Percentiles rank a stretch among this genome's conserved stretches.
phyloP scores from a whole-genome alignment of 37 sponge, comb jelly and placozoan species.

The Aplysina aerophoba region DNA sequence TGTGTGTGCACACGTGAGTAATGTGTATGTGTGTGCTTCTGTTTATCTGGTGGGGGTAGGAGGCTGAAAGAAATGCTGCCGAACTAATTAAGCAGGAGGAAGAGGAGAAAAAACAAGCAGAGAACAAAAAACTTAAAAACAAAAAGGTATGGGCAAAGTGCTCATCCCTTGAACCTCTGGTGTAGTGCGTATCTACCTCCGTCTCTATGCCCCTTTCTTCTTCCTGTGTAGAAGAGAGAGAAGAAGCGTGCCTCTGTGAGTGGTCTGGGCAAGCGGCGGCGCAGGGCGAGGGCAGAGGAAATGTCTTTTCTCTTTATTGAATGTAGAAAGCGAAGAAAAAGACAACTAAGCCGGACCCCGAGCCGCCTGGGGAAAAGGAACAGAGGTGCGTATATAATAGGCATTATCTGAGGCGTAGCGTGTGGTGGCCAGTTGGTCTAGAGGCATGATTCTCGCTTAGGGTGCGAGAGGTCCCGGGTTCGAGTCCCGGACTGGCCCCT shows the following conservation, averaged over 20 bases:
- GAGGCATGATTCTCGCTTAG: slow-evolving; percentile 96
- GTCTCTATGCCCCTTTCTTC: background rate
- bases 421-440: slow-evolving; percentile 89
- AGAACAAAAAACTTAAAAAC: slow-evolving; percentile 54
- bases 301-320: background rate
- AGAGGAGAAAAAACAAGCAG: slow-evolving; percentile 48
- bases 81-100: slow-evolving; percentile 59
- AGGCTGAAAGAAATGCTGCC: slow-evolving; percentile 43
- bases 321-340: slow-evolving; percentile 24
- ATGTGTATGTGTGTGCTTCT: background rate
- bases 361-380: background rate
- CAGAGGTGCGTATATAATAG: background rate
- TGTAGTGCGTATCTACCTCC: too few relatives aligned
- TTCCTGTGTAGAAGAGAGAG: background rate
- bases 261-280: background rate
- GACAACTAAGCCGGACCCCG: background rate
- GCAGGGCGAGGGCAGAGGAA: background rate
- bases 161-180: background rate
- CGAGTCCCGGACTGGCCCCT: slow-evolving; percentile 81
- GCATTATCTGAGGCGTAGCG: background rate
- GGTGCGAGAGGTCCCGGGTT: slow-evolving; percentile 96
- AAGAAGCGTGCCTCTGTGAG: slow-evolving; percentile 3
- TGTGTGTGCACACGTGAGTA: background rate
- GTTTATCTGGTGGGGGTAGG: background rate
- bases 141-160: slow-evolving; percentile 39